phyloP scores from a whole-genome alignment of 1,140 invertebrate species.

The Brachionus koreanus region DNA sequence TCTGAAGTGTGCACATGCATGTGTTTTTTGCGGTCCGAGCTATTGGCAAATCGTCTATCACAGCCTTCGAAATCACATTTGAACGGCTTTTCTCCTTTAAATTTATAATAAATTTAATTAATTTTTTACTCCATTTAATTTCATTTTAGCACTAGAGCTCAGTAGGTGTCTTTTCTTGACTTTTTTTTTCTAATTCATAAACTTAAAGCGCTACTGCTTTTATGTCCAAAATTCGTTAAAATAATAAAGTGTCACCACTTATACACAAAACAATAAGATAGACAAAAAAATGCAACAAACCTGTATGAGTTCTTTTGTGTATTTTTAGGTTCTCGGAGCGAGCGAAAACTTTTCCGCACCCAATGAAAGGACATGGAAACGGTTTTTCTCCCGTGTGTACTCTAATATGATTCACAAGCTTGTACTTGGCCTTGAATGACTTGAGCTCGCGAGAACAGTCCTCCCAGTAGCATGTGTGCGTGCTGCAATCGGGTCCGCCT shows the following conservation, averaged over 20 bases:
- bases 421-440: constrained; percentile 99
- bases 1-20: constrained; percentile 97
- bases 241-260: neutral
- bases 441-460: constrained; percentile 14
- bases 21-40: constrained; percentile 96
- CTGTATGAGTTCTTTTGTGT: constrained; percentile 83
- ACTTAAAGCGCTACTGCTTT: neutral
- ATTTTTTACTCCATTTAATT: constrained; percentile 14
- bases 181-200: neutral
- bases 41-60: constrained; percentile 94
- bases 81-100: constrained; percentile 92
- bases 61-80: constrained; percentile 84
- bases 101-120: constrained; percentile 29
- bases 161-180: constrained; percentile 8
- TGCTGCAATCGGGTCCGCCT: constrained; percentile 1
- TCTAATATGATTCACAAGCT: constrained; percentile 96
- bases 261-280: neutral
- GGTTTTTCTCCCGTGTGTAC: constrained; percentile 99
- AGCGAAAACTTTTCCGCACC: constrained; percentile 95
- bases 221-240: neutral
- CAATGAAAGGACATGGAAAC: constrained; percentile 91
- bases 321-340: constrained; percentile 97
- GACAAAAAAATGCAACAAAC: constrained; percentile 54
- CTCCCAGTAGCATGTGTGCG: constrained; percentile 42
- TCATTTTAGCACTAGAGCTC: neutral